Evolutionary conservation across 2,888 invertebrate species (phyloP), one percentile per base, ranked within the genome.

Genomic region (Rotaria socialis): DNA sequence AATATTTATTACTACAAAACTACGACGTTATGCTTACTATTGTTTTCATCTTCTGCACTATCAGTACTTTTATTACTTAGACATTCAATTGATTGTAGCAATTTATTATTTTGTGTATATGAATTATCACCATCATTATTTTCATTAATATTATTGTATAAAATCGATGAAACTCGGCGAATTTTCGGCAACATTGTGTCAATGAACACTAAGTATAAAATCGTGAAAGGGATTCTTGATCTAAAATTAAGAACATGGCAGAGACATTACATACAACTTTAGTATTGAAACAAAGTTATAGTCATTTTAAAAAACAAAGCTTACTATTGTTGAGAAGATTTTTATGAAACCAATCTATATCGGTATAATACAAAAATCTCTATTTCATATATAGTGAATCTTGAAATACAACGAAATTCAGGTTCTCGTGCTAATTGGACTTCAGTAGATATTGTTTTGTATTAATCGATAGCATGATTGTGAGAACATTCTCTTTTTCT

Each of bases 1-100:
- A 80, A 80, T 47, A 24, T 22, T 47, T 0, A 80, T n/a, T 80
- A 80, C 8, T 11, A 80, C 35, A 24, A 19, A 24, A 24, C 47
- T 80, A 47, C 5, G 16, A 19, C 11, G 35, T 24, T 24, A 4
- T 14, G 47, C 47, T 11, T 80, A 80, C 80, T n/a, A 47, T 80
- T 47, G 24, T 19, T n/a, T 80, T n/a, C 80, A 47, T 47, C 47
- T 1, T 80, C 80, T 4, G 47, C 47, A 47, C 67, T 67, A 35
- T 67, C 35, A 35, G 35, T 67, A 80, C 80, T 80, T 47, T 47
- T 80, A n/a, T 80, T 80, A 80, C 80, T 80, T 24, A 80, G 4
- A n/a, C 47, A 47, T n/a, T 80, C 80, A 80, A 11, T 47, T n/a
- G 80, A 43, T 47, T 24, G 11, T 47, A 43, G 2, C 16, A 47